Evolutionary conservation across 1,140 invertebrate genomes (phyloP).

Genomic region (Acromyrmex charruanus): DNA sequence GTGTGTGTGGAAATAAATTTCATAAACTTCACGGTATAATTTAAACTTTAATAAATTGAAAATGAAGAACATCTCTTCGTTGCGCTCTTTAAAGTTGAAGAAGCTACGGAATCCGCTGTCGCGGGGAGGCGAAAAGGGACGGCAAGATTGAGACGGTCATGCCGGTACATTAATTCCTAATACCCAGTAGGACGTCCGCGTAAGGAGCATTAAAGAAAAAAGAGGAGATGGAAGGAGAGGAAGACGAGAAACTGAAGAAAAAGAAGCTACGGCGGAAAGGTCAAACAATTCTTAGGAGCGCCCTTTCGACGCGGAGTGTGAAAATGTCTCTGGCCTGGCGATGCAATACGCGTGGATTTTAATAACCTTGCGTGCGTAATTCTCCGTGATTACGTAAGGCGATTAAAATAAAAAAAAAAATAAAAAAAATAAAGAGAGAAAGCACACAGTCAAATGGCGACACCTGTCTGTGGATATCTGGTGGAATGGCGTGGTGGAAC

Average conservation of each 20-base stretch:
- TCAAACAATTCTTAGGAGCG: constrained; percentile 37
- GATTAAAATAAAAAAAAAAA: constrained; percentile 42
- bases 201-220: constrained; percentile 51
- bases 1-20: constrained; percentile 38
- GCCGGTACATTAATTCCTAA: constrained; percentile 63
- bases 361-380: constrained; percentile 25
- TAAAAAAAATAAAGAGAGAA: not conserved
- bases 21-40: constrained; percentile 43
- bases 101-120: constrained; percentile 55
- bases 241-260: not conserved
- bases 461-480: not conserved
- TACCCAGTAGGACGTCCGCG: constrained; percentile 47
- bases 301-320: constrained; percentile 24
- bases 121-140: constrained; percentile 37
- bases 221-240: not conserved
- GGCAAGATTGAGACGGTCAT: constrained; percentile 58
- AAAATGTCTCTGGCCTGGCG: constrained; percentile 37
- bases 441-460: not conserved
- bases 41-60: constrained; percentile 54
- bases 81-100: constrained; percentile 54
- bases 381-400: constrained; percentile 49
- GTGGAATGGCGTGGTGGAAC: not conserved
- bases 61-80: constrained; percentile 31
- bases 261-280: constrained; percentile 35
- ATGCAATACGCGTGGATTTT: constrained; percentile 45